Evolutionary conservation across 2,113 vertebrate species (phyloP).

Genomic region (Mus musculus): DNA sequence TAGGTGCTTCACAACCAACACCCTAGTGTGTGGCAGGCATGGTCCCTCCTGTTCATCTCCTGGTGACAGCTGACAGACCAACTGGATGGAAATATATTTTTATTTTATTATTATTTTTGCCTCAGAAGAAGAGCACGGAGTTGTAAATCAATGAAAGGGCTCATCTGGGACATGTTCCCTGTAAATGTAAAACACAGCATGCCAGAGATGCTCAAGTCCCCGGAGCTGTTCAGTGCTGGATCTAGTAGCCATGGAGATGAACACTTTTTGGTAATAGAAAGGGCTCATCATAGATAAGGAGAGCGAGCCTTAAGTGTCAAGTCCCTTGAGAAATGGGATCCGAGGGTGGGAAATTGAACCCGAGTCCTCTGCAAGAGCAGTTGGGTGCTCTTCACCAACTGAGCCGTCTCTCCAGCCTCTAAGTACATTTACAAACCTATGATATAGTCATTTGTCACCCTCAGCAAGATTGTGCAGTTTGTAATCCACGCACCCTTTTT

Average conservation of each 20-base stretch:
- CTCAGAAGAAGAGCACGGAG: background rate
- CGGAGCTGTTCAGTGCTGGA: background rate
- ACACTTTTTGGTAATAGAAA: background rate
- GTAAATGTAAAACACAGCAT: background rate
- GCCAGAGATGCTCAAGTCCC: background rate
- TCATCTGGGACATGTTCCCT: background rate
- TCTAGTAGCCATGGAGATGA: background rate
- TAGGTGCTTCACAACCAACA: background rate
- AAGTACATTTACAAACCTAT: background rate
- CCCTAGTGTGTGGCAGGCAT: background rate
- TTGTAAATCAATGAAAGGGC: background rate
- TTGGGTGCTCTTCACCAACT: background rate
- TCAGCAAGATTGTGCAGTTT: background rate
- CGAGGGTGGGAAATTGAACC: background rate
- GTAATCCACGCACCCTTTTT: background rate
- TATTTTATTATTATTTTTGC: background rate
- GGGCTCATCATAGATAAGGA: background rate
- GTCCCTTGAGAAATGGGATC: background rate
- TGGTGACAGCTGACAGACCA: background rate
- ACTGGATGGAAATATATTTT: background rate
- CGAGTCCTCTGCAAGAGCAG: background rate
- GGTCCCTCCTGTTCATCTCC: background rate
- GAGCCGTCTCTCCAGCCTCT: background rate
- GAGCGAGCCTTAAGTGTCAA: background rate
- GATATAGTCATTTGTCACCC: background rate